A percentile compares a stretch with the other conserved stretches of the same genome.
Evolutionary conservation across 2,113 vertebrate species (phyloP).

Genomic region (Xenopus borealis): DNA sequence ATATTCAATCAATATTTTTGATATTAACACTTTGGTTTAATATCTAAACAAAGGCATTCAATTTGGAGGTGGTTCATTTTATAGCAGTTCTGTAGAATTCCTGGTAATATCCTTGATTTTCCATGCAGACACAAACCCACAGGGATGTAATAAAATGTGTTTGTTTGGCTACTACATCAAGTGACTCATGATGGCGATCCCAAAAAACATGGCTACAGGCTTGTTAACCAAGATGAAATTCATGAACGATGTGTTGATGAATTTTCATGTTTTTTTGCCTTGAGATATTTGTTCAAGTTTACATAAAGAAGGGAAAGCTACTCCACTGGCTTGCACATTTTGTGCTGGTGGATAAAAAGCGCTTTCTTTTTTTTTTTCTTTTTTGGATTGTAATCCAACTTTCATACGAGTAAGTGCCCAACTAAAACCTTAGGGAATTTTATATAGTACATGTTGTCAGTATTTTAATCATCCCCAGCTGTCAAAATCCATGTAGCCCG

Average conservation of each 20-base stretch:
- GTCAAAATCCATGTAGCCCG: slow-evolving; percentile 82
- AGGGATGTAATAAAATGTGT: slow-evolving; percentile 29
- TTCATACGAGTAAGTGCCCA: slow-evolving; percentile 67
- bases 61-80: slow-evolving; percentile 1
- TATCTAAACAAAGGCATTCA: too few relatives aligned
- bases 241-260: slow-evolving; percentile 54
- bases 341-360: slow-evolving; percentile 55
- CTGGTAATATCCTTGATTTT: background rate
- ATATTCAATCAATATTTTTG: too few relatives aligned
- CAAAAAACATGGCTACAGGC: slow-evolving; percentile 52
- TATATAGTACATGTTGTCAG: slow-evolving; percentile 76
- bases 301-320: slow-evolving; percentile 43
- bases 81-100: background rate
- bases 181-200: slow-evolving; percentile 62
- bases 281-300: slow-evolving; percentile 51
- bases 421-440: slow-evolving; percentile 76
- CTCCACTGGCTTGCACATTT: slow-evolving; percentile 47
- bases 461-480: slow-evolving; percentile 85
- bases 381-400: slow-evolving; percentile 61
- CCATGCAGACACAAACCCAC: slow-evolving; percentile 13
- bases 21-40: too few relatives aligned
- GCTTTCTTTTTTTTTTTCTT: slow-evolving; percentile 46
- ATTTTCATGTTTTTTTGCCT: slow-evolving; percentile 57
- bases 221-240: slow-evolving; percentile 64
- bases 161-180: slow-evolving; percentile 32